phyloP scores from a whole-genome alignment of 1,140 invertebrate species.

The Bilobella aurantiaca region DNA sequence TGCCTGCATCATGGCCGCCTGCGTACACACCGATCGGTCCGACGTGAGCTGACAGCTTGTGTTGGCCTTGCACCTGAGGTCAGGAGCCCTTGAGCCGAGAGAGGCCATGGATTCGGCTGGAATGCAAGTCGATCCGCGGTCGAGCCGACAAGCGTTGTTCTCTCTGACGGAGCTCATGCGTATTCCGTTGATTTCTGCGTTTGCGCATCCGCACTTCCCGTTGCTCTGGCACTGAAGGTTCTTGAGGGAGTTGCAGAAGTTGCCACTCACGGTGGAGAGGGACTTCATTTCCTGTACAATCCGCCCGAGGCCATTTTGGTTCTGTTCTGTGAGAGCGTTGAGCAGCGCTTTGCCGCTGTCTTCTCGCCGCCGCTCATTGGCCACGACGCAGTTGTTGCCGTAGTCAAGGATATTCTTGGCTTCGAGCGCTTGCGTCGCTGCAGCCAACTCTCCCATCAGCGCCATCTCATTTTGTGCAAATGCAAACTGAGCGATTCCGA shows the following conservation, averaged over 20 bases:
- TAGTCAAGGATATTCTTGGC: background rate
- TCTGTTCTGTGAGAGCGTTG: background rate
- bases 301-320: background rate
- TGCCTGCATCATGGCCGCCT: background rate
- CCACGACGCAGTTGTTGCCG: background rate
- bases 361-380: background rate
- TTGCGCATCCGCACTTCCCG: background rate
- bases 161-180: background rate
- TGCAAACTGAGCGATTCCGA: too few relatives aligned
- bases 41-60: background rate
- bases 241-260: conserved; percentile 2
- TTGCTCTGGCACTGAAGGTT: background rate
- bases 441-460: background rate
- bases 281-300: background rate
- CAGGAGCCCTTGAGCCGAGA: background rate
- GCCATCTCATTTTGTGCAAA: too few relatives aligned
- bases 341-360: background rate
- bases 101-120: background rate
- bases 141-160: background rate
- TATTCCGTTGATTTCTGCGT: background rate
- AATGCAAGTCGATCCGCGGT: background rate
- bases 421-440: background rate
- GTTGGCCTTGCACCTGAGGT: background rate
- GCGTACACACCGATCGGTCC: background rate
- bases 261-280: background rate